phyloP scores from a whole-genome alignment of 2,797 vertebrate species.

The Miichthys miiuy region DNA sequence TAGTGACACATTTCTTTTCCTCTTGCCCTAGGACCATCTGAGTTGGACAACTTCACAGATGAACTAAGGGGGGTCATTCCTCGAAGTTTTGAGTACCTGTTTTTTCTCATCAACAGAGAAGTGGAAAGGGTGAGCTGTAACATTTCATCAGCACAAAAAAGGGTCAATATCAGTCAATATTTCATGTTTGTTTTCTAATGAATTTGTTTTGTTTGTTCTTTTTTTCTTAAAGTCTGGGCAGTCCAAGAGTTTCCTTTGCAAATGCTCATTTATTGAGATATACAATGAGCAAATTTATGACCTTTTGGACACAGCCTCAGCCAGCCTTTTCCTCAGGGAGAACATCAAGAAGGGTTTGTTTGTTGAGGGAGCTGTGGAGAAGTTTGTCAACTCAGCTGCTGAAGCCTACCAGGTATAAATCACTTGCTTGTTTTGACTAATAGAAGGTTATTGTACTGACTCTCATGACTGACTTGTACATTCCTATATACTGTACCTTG shows the following conservation, averaged over 20 bases:
- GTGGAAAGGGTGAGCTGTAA: constrained; percentile 88
- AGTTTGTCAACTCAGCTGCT: constrained; percentile 92
- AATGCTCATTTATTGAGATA: constrained; percentile 98
- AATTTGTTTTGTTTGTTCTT: constrained; percentile 17
- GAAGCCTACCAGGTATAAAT: constrained; percentile 93
- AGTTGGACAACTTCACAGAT: constrained; percentile 94
- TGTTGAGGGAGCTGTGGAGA: constrained; percentile 95
- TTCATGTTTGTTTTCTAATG: constrained; percentile 1
- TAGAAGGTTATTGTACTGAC: neutral
- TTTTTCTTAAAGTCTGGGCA: constrained; percentile 83
- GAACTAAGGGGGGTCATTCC: constrained; percentile 96
- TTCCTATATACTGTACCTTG: neutral
- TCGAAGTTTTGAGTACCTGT: constrained; percentile 96
- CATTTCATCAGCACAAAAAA: neutral
- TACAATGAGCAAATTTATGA: constrained; percentile 99
- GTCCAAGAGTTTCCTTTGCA: constrained; percentile 95
- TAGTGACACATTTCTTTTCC: neutral
- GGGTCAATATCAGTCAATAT: neutral
- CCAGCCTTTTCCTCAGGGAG: constrained; percentile 93
- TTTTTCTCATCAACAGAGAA: constrained; percentile 96
- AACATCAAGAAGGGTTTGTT: constrained; percentile 97
- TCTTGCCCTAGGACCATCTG: constrained; percentile 89
- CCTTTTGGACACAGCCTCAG: constrained; percentile 93
- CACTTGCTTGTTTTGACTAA: neutral
- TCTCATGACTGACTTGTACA: neutral